A percentile compares a stretch with the other conserved stretches of the same genome.
Evolutionary conservation across 2,797 vertebrate species (phyloP).

Genomic region (Myiothlypis chrysogaster): DNA sequence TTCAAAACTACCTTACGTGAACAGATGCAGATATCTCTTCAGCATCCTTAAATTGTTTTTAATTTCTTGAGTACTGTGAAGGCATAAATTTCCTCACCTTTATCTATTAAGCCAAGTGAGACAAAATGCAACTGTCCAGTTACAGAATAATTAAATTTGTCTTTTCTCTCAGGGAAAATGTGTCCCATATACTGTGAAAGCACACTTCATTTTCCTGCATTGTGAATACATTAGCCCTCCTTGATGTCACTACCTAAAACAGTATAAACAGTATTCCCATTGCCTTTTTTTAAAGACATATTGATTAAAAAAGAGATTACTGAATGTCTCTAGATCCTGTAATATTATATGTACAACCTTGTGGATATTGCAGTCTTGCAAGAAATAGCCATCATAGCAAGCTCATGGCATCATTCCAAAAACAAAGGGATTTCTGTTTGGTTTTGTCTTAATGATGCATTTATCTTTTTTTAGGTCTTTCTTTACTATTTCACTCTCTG

Average conservation of each 20-base stretch:
- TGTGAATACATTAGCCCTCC: not conserved
- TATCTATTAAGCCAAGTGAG: not conserved
- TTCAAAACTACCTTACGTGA: not conserved
- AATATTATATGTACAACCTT: not conserved
- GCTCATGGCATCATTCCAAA: not conserved
- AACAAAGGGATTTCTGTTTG: not conserved
- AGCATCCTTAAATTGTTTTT: not conserved
- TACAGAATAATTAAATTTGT: not conserved
- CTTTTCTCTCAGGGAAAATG: not conserved
- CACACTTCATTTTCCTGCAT: not conserved
- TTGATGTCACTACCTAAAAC: not conserved
- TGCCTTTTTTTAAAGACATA: not conserved
- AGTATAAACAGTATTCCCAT: not conserved
- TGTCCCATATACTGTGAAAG: not conserved
- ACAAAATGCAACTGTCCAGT: not conserved
- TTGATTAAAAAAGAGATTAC: not conserved
- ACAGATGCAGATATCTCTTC: fast-evolving
- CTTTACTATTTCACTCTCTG: not conserved
- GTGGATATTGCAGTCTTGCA: not conserved
- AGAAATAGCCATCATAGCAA: not conserved
- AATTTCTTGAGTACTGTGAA: not conserved
- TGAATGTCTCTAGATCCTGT: not conserved
- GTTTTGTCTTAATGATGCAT: not conserved
- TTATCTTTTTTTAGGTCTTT: not conserved
- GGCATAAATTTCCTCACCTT: not conserved